A percentile compares a stretch with the other conserved stretches of the same genome.
Evolutionary conservation across 37 sponge, comb jelly and placozoan species (phyloP).

Genomic region (Cladorhizidae sp.): DNA sequence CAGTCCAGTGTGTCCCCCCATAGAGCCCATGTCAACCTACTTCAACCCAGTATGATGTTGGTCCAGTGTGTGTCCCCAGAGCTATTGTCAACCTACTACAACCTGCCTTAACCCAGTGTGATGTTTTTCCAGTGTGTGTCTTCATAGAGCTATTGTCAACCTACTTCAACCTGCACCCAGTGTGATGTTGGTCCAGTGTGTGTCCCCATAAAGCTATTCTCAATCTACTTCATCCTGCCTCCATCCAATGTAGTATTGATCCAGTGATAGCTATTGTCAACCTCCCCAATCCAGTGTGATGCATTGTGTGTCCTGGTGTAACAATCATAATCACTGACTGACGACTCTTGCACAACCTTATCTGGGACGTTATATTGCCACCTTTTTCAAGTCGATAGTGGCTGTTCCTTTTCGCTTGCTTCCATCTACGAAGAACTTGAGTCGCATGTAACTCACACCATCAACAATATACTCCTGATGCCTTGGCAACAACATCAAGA

Average conservation of each 20-base stretch:
- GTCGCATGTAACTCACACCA: slow-evolving; percentile 62
- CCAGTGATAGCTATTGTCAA: too few species aligned
- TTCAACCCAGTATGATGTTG: background rate
- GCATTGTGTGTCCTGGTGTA: background rate
- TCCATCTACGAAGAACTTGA: slow-evolving; percentile 83
- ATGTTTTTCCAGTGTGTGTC: too few species aligned
- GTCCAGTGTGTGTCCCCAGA: too few species aligned
- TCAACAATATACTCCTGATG: slow-evolving; percentile 80
- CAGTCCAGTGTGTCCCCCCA: too few species aligned
- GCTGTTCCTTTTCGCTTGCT: slow-evolving; percentile 65
- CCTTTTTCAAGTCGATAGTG: slow-evolving; percentile 76
- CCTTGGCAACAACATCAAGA: slow-evolving; percentile 16
- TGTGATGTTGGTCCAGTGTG: too few species aligned
- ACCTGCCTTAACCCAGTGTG: too few species aligned
- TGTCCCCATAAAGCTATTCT: too few species aligned
- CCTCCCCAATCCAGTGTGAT: background rate
- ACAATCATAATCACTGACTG: background rate
- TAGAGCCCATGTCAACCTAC: background rate
- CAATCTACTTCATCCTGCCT: too few species aligned
- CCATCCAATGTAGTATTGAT: too few species aligned
- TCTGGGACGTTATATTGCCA: background rate
- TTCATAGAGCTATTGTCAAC: too few species aligned
- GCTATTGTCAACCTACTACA: too few species aligned
- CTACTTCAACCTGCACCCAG: too few species aligned
- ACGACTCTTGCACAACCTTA: background rate